These are phyloP conservation scores for Pseudococcus viburni DNA, from an alignment of 2,888 invertebrate species.

Conservation along the genomic window DNA sequence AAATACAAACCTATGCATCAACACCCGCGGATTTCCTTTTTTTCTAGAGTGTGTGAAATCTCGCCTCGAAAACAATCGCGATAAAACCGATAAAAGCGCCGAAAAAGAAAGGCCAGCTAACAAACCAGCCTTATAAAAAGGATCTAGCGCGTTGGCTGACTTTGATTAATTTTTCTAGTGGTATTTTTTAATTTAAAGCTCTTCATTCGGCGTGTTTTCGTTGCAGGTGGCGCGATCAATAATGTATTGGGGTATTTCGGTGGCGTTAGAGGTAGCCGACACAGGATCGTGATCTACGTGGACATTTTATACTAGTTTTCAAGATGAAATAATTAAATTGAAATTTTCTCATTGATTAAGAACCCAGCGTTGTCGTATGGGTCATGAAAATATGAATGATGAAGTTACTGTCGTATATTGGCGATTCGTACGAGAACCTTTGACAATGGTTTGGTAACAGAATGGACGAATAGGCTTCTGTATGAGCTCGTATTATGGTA, in stretches of 20 bases:
- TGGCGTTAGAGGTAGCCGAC: slow-evolving; percentile 50
- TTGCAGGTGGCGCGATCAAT: slow-evolving; percentile 58
- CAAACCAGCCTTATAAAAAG: slow-evolving; percentile 47
- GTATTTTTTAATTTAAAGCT: slow-evolving; percentile 58
- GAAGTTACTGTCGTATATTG: neutral
- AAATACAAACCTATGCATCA: neutral
- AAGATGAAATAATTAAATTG: neutral
- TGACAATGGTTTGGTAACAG: neutral
- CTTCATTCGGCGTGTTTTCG: slow-evolving; percentile 51
- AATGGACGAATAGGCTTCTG: neutral
- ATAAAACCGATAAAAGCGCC: slow-evolving; percentile 7
- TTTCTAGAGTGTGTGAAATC: slow-evolving; percentile 28
- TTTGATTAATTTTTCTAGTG: slow-evolving; percentile 54
- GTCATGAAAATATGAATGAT: slow-evolving; percentile 5
- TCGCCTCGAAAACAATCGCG: slow-evolving; percentile 16
- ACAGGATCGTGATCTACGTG: neutral
- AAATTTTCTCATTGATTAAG: neutral
- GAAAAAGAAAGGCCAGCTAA: slow-evolving; percentile 36
- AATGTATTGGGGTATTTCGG: slow-evolving; percentile 28
- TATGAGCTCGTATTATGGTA: neutral
- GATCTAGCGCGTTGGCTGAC: neutral
- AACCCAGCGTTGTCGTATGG: neutral
- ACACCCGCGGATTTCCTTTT: slow-evolving; percentile 40
- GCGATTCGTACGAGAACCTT: neutral
- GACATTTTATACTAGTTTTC: neutral